Evolutionary conservation across 2,113 vertebrate genomes (phyloP).

Genomic region (Nothocercus nigrocapillus): DNA sequence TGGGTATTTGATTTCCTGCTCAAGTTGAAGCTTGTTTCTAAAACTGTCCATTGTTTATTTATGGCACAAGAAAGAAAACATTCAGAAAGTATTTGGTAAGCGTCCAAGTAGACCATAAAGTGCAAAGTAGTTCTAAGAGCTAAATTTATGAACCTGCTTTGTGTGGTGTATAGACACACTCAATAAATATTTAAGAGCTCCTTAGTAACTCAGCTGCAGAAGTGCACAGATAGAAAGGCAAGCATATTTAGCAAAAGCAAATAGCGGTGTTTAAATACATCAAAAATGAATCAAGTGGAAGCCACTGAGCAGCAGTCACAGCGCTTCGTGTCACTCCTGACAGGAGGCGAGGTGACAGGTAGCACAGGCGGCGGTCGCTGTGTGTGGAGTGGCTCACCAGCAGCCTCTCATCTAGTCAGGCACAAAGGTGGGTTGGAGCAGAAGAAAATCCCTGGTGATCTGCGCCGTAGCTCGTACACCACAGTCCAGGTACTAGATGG

Average conservation of each 20-base stretch:
- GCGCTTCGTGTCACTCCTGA: neutral
- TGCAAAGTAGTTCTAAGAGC: neutral
- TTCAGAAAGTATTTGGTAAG: constrained; percentile 1
- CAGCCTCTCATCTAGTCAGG: neutral
- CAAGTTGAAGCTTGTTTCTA: constrained; percentile 30
- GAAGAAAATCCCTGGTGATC: neutral
- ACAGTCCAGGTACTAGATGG: neutral
- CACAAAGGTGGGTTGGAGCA: neutral
- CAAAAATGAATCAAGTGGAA: neutral
- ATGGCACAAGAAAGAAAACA: neutral
- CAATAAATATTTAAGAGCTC: constrained; percentile 28
- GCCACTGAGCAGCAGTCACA: neutral
- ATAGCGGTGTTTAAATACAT: neutral
- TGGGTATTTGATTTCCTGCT: constrained; percentile 26
- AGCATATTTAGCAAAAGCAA: neutral
- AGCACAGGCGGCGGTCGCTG: fast-evolving
- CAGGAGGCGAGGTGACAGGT: neutral
- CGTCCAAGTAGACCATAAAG: neutral
- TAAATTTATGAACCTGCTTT: neutral
- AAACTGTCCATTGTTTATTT: constrained; percentile 28
- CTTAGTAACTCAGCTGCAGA: neutral
- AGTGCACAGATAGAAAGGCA: neutral
- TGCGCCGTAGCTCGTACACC: neutral
- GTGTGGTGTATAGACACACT: neutral
- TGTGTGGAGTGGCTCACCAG: neutral